Base-by-base conservation (phyloP, 2,113 vertebrate species). In the Onychostruthus taczanowskii region DNA sequence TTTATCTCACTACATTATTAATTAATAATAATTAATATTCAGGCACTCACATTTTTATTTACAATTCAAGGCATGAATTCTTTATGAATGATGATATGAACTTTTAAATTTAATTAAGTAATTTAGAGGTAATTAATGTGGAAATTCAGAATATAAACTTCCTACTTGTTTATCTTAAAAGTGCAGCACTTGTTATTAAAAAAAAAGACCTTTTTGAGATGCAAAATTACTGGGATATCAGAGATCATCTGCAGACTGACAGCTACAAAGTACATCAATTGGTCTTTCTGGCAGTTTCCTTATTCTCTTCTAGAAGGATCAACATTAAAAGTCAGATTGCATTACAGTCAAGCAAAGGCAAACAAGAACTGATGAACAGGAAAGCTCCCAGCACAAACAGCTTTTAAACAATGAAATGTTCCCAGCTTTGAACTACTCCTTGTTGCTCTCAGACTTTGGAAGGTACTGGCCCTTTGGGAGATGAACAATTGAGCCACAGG, bases 1-100 rank as follows among this genome's bases (percentile, higher is more conserved):
- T 98, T 97, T 97, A 98, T 99, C 98, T 98, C 98, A 98, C 98
- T 96, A 97, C 98, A 99, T 99, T 99, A 99, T 99, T 99, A 99
- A 99, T 99, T 99, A 98, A 98, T 97, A 95, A 98, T 98, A 98
- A 99, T 99, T 99, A 99, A 99, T 99, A 99, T 99, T 99, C 98
- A 99, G 98, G 96, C 97, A 97, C 97, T 95, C 94, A 72, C 97
- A 97, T 98, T 98, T 98, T 99, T 98, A 98, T 98, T 99, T 98
- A 98, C 98, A 98, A 98, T 98, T 98, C 98, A 88, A 96, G 98
- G 97, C 98, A 99, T 99, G 97, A 99, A 99, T 99, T 99, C 97
- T 99, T 99, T 98, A 99, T 98, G 98, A 97, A 97, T 91, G 96
- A 98, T 98, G 97, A 98, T 97, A 97, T 97, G 97, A 97, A 98